A percentile compares a stretch with the other conserved stretches of the same genome.
phyloP scores from a whole-genome alignment of 2,113 vertebrate genomes.

The Vireo altiloquus region DNA sequence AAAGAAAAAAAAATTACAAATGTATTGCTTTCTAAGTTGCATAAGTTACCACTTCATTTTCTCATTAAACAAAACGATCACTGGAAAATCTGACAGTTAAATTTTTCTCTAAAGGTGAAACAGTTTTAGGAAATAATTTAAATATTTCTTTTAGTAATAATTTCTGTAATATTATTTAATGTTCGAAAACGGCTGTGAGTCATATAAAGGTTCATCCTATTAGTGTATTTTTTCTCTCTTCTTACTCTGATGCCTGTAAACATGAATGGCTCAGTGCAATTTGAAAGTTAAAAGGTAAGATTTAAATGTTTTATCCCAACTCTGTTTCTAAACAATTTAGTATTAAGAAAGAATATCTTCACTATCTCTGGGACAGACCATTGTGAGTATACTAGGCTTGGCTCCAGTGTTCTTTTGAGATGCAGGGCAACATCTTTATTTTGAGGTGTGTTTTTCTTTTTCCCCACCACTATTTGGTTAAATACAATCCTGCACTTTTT shows the following conservation, averaged over 20 bases:
- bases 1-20: neutral
- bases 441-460: neutral
- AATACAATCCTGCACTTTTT: neutral
- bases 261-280: neutral
- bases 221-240: neutral
- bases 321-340: neutral
- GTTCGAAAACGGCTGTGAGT: neutral
- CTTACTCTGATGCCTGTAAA: neutral
- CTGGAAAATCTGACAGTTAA: neutral
- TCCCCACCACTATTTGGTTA: neutral
- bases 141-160: neutral
- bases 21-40: neutral
- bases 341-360: neutral
- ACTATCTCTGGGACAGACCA: neutral
- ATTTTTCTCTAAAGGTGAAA: neutral
- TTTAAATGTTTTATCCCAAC: neutral
- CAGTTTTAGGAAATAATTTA: neutral
- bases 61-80: neutral
- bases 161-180: neutral
- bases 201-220: neutral
- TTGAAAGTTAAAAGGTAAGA: neutral
- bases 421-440: neutral
- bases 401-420: neutral
- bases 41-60: neutral
- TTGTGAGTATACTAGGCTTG: neutral